phyloP scores from a whole-genome alignment of 37 sponge, comb jelly and placozoan species.

The Mnemiopsis leidyi region DNA sequence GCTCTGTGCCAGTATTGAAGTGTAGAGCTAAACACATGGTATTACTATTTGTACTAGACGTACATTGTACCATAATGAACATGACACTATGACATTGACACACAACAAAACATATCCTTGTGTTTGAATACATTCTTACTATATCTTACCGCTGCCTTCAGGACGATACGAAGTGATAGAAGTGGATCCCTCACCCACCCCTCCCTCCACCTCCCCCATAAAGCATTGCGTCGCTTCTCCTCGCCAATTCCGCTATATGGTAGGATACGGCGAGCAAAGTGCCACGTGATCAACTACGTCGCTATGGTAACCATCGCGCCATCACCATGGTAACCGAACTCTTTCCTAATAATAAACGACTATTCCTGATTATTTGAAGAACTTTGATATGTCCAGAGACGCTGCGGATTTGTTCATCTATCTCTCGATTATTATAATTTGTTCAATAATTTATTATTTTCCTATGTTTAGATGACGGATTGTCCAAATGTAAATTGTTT shows the following conservation, averaged over 20 bases:
- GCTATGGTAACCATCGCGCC: neutral
- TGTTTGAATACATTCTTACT: no score
- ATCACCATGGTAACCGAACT: neutral
- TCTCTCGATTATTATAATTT: neutral
- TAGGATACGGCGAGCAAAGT: constrained; percentile 62
- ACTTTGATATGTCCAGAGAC: neutral
- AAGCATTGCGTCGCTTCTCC: constrained; percentile 39
- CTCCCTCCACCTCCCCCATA: neutral
- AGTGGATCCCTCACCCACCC: constrained; percentile 36
- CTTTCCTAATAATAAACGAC: neutral
- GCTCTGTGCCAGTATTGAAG: no score
- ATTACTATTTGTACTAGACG: no score
- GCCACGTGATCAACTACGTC: constrained; percentile 40
- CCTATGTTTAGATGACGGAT: neutral
- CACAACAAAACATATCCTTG: no score
- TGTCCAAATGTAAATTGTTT: neutral
- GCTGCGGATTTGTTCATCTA: neutral
- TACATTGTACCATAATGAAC: no score
- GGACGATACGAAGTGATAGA: constrained; percentile 64
- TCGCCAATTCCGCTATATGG: constrained; percentile 32
- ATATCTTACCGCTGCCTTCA: no score
- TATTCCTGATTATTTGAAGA: neutral
- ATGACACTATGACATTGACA: no score
- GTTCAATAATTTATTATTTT: neutral
- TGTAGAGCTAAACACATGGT: no score